Base-by-base conservation (phyloP, 2,797 vertebrate species). In the Paedocypris micromegethes region DNA sequence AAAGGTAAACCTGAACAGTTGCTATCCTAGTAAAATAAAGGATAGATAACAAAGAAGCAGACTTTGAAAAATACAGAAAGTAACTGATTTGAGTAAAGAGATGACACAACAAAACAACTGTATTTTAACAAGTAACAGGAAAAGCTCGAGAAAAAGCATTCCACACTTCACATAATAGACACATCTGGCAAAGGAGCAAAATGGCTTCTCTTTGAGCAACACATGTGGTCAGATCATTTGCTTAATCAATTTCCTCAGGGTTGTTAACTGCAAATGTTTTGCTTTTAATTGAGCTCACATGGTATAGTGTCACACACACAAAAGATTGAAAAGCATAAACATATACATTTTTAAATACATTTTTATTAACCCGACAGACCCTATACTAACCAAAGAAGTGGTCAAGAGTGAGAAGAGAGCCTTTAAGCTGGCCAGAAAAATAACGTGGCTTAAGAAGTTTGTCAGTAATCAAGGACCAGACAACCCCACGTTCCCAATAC, bases 181-280 rank as follows among this genome's bases (percentile, higher is more conserved):
- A 87, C 87, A 88, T 87, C 85, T 88, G 85, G 80, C 81, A 70
- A 72, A 71, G 79, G 74, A 83, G 84, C 80, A 83, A 84, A 82
- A 79, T 68, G 77, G 59, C 42, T 75, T 69, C 79, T 74, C 72
- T 75, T 75, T 79, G 77, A 79, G 72, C 68, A 78, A 72, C 70
- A 73, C 66, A 83, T 85, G 76, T 80, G 72, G 68, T 68, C 71
- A 68, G 60, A 72, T 66, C 73, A 72, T 64, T 66, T 65, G 69
- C 72, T 74, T 74, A 64, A 67, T 74, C 60, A 61, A 57, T 41
- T 38, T 68, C 55, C 74, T 66, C 55, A 69, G 69, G 52, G 63
- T 53, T 77, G 68, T 66, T 8, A 5, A 68, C 61, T 69, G 68
- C 58, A 3, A 75, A 44, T 43, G 61, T 61, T 62, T 8, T 70